Percentiles rank a stretch among this genome's conserved stretches.
These are phyloP conservation scores for Cryptophagus acutangulus DNA, from an alignment of 2,888 invertebrate species.

Conservation along the genomic window DNA sequence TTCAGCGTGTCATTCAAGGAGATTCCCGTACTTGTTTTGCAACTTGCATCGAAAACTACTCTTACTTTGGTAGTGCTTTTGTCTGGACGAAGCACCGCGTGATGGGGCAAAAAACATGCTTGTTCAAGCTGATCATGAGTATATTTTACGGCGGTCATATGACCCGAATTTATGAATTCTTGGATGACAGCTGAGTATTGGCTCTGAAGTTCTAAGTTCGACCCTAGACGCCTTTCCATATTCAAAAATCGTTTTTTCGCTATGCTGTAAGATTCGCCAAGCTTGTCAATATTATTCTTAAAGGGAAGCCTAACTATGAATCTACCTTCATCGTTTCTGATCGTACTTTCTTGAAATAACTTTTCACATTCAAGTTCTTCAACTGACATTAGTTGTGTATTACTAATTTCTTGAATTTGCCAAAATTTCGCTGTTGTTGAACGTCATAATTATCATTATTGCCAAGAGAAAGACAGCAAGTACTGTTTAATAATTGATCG, in stretches of 20 bases:
- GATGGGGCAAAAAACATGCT: conserved; percentile 1
- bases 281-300: neutral
- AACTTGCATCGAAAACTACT: conserved; percentile 2
- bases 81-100: neutral
- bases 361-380: conserved; percentile 4
- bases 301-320: too few relatives aligned
- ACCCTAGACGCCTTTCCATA: too few relatives aligned
- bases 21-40: neutral
- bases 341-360: neutral
- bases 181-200: neutral
- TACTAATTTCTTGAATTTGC: too few relatives aligned
- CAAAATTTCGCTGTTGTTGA: too few relatives aligned
- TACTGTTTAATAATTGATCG: too few relatives aligned
- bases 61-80: neutral
- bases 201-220: too few relatives aligned
- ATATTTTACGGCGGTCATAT: conserved; percentile 5
- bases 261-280: neutral
- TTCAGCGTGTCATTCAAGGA: neutral
- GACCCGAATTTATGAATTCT: neutral
- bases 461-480: too few relatives aligned
- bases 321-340: neutral
- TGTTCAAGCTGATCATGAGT: neutral
- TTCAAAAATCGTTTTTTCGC: too few relatives aligned
- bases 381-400: neutral
- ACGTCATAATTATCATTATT: too few relatives aligned